phyloP scores from a whole-genome alignment of 2,113 vertebrate species.

The Megaptera novaeangliae region DNA sequence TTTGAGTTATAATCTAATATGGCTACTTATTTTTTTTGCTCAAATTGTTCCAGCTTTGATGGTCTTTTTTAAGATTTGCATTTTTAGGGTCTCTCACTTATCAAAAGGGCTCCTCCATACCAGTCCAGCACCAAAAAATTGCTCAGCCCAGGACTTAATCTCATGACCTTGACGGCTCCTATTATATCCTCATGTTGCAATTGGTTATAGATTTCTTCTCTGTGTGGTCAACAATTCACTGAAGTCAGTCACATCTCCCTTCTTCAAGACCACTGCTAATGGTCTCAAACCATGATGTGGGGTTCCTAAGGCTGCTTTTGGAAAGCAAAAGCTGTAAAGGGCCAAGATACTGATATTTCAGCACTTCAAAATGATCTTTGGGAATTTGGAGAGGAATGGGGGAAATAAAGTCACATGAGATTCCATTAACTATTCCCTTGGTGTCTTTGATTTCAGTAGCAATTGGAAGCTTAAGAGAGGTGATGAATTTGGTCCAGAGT shows the following conservation, averaged over 20 bases:
- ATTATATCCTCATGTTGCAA: neutral
- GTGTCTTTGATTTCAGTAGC: conserved; percentile 49
- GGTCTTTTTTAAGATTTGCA: neutral
- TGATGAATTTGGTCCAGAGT: conserved; percentile 69
- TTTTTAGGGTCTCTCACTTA: neutral
- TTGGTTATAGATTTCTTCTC: neutral
- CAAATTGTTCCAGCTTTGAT: neutral
- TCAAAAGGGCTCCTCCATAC: neutral
- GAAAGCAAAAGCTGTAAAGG: neutral
- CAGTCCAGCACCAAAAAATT: neutral
- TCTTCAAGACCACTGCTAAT: neutral
- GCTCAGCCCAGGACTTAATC: neutral
- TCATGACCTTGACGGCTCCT: neutral
- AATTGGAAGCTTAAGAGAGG: conserved; percentile 42
- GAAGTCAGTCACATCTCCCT: neutral
- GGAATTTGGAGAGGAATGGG: neutral
- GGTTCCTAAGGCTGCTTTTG: neutral
- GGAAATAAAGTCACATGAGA: neutral
- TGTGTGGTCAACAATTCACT: neutral
- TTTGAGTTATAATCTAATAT: neutral
- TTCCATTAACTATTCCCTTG: neutral
- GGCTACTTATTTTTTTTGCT: neutral
- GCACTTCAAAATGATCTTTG: neutral
- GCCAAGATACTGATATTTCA: neutral
- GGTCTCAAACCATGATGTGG: neutral